Evolutionary conservation across 2,888 invertebrate genomes (phyloP).

Genomic region (Xestia ashworthii): DNA sequence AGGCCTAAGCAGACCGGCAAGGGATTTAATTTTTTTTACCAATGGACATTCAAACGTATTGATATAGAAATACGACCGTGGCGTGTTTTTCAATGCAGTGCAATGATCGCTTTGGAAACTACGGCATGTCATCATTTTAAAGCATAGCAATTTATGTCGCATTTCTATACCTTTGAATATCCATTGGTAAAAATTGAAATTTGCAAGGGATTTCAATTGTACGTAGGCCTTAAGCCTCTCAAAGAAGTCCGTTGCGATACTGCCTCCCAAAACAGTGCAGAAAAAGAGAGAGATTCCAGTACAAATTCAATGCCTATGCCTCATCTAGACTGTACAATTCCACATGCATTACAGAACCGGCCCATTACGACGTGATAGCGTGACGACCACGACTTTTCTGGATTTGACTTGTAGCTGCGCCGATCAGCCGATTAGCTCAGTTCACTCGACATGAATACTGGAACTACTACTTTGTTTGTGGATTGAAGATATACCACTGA

Average conservation of each 20-base stretch:
- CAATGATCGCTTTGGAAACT: too few species aligned
- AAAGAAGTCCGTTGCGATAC: not conserved
- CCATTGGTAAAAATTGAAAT: too few species aligned
- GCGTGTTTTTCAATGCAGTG: too few species aligned
- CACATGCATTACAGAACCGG: slow-evolving; percentile 43
- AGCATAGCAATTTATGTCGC: too few species aligned
- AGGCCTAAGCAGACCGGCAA: too few species aligned
- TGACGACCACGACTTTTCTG: slow-evolving; percentile 68
- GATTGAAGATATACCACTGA: slow-evolving; percentile 59
- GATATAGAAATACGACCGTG: too few species aligned
- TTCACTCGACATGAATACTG: slow-evolving; percentile 59
- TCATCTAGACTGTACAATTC: slow-evolving; percentile 34
- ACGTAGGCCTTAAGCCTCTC: not conserved
- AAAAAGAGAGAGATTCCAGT: not conserved
- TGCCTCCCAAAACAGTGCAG: not conserved
- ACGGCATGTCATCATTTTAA: too few species aligned
- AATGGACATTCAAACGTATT: too few species aligned
- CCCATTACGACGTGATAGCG: slow-evolving; percentile 69
- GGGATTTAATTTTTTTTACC: too few species aligned
- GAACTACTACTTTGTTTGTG: slow-evolving; percentile 56
- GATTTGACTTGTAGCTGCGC: slow-evolving; percentile 63
- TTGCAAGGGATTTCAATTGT: too few species aligned
- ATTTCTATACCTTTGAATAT: too few species aligned
- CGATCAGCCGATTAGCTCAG: slow-evolving; percentile 58
- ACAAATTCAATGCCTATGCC: slow-evolving; percentile 30